Evolutionary conservation across 2,888 invertebrate genomes (phyloP).

Genomic region (Drosophila subsilvestris): DNA sequence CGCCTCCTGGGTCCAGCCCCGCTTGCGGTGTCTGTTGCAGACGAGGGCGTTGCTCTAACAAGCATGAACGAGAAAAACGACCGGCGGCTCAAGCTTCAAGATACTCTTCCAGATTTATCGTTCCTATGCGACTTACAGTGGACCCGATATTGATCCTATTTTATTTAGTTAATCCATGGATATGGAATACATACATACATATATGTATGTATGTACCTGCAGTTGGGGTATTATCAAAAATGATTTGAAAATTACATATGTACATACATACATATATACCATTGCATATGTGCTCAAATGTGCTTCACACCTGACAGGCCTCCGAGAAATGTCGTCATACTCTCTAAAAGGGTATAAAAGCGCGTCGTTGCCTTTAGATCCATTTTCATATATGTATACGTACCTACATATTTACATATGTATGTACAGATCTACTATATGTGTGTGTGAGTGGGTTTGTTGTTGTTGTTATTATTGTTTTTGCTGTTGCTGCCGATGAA

Average conservation of each 20-base stretch:
- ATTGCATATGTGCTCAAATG: too few species aligned
- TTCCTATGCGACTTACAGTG: not conserved
- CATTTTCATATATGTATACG: constrained; percentile 69
- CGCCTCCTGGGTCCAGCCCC: not conserved
- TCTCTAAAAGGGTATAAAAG: constrained; percentile 23
- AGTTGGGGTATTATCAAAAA: too few species aligned
- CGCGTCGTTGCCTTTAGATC: constrained; percentile 49
- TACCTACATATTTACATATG: constrained; percentile 4
- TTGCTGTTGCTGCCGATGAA: constrained; percentile 61
- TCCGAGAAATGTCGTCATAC: too few species aligned
- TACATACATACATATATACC: too few species aligned
- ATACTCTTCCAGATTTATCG: not conserved
- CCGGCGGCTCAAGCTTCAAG: not conserved
- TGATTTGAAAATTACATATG: too few species aligned
- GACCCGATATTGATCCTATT: too few species aligned
- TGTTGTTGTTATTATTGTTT: constrained; percentile 25
- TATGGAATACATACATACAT: too few species aligned
- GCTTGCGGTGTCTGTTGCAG: constrained; percentile 5
- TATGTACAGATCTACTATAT: constrained; percentile 3
- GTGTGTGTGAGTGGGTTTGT: constrained; percentile 61
- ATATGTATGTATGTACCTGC: too few species aligned
- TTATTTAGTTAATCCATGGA: too few species aligned
- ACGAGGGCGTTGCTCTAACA: constrained; percentile 33
- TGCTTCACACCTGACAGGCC: too few species aligned
- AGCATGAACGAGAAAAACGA: constrained; percentile 20